Percentiles rank a stretch among this genome's conserved stretches.
These are phyloP conservation scores for Stegana nigrithorax DNA, from an alignment of 2,888 invertebrate species.

Conservation along the genomic window DNA sequence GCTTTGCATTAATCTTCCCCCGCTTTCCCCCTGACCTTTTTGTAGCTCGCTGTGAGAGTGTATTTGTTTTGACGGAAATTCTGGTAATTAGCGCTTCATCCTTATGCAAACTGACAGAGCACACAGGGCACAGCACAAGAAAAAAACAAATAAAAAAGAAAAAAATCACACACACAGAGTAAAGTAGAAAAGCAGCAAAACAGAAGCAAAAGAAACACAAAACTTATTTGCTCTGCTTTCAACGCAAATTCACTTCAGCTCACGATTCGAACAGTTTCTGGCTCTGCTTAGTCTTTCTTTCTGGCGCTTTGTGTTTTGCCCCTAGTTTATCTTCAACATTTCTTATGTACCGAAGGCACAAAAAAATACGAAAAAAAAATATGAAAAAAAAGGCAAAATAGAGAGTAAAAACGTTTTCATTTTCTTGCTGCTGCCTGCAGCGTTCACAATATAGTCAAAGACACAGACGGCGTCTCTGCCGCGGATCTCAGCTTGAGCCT, in stretches of 20 bases:
- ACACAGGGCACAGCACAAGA: not conserved
- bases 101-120: slow-evolving; percentile 10
- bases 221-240: too few species aligned
- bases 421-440: slow-evolving; percentile 8
- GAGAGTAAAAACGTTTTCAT: slow-evolving; percentile 16
- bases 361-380: not conserved
- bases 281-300: not conserved
- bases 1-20: not conserved
- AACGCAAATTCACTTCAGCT: slow-evolving; percentile 10
- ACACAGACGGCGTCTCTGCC: not conserved
- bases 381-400: not conserved
- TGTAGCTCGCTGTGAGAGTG: not conserved
- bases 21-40: not conserved
- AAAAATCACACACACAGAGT: not conserved
- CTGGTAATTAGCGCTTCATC: slow-evolving; percentile 27
- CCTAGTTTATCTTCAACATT: not conserved
- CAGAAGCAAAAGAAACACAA: not conserved
- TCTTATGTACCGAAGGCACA: slow-evolving; percentile 9
- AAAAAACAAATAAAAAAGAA: not conserved
- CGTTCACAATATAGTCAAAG: not conserved
- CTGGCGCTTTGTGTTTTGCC: not conserved
- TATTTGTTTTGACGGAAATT: slow-evolving; percentile 22
- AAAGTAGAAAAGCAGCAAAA: not conserved
- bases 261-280: too few species aligned
- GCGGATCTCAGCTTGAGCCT: not conserved